Evolutionary conservation across 2,113 vertebrate species (phyloP).

Genomic region (Phylloscopus whistleri): DNA sequence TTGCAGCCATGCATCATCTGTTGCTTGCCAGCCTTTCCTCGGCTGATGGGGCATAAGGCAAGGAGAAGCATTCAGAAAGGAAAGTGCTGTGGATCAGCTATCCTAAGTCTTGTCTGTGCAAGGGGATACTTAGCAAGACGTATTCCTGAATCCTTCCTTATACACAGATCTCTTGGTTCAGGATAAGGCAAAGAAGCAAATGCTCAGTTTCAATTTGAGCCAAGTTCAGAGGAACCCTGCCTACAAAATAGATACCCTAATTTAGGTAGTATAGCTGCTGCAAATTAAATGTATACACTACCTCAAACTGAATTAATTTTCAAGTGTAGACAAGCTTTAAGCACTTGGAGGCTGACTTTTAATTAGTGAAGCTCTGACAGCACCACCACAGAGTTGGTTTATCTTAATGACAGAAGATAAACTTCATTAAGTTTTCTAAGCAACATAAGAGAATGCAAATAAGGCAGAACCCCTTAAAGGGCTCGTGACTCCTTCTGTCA

Average conservation of each 20-base stretch:
- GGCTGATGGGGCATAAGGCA: background rate
- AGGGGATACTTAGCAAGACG: background rate
- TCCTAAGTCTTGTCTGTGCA: background rate
- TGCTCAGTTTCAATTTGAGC: background rate
- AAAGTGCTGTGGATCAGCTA: background rate
- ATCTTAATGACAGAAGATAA: conserved; percentile 44
- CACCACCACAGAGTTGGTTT: conserved; percentile 23
- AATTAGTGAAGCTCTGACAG: conserved; percentile 22
- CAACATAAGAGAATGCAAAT: conserved; percentile 35
- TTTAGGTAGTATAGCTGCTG: background rate
- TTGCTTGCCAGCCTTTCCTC: conserved; percentile 20
- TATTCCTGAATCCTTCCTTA: background rate
- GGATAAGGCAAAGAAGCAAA: background rate
- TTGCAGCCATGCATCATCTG: conserved; percentile 22
- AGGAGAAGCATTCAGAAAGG: background rate
- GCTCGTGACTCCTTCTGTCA: background rate
- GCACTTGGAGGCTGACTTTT: conserved; percentile 32
- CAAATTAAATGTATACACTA: background rate
- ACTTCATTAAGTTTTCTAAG: conserved; percentile 36
- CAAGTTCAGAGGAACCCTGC: background rate
- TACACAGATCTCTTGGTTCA: background rate
- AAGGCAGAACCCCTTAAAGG: background rate
- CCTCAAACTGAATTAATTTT: conserved; percentile 34
- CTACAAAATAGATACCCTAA: background rate
- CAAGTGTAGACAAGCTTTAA: conserved; percentile 34